Base-by-base conservation (phyloP, 2,797 vertebrate species). In the Distichodus sexfasciatus region DNA sequence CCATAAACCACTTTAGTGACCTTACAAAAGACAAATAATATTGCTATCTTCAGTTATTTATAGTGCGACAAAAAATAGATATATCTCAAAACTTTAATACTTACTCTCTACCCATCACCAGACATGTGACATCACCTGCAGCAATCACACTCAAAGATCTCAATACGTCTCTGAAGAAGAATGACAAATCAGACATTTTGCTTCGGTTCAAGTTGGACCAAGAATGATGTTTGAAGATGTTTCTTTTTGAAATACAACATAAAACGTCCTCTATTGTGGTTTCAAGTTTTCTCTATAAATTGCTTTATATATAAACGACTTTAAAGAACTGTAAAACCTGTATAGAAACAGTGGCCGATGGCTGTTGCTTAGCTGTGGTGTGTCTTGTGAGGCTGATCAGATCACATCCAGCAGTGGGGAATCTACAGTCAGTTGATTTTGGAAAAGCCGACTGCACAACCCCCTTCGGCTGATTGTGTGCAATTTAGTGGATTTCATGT, bases 91-190 rank as follows among this genome's bases (percentile, higher is more conserved):
- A n/a, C n/a, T n/a, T n/a, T n/a, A n/a, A n/a, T 28, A 81, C 88
- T 84, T 82, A 92, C 91, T 91, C 84, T 86, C 81, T 84, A 79
- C 89, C 80, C 38, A 91, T 83, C 50, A 85, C 68, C 73, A 90
- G 74, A 60, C 90, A 92, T 4, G 83, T 87, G 11, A 91, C 90
- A 6, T 86, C 79, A 12, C 80, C 79, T 12, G 64, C 67, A 57
- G 90, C 89, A 3, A 86, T 75, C 24, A 84, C 84, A 53, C 81
- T 88, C 48, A 74, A 74, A 6, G 79, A 78, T 31, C 78, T 82
- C 31, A 81, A 51, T 2, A 84, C 83, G 36, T 92, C 88, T 69
- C 91, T 92, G 28, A 12, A 41, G 35, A 68, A 28, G 76, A 23
- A 76, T n/a, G 21, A 41, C 61, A 41, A 24, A 29, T 31, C 61